Evolutionary conservation across 2,113 vertebrate genomes (phyloP), one percentile per base, ranked within the genome.

Genomic region (Corythoichthys intestinalis): DNA sequence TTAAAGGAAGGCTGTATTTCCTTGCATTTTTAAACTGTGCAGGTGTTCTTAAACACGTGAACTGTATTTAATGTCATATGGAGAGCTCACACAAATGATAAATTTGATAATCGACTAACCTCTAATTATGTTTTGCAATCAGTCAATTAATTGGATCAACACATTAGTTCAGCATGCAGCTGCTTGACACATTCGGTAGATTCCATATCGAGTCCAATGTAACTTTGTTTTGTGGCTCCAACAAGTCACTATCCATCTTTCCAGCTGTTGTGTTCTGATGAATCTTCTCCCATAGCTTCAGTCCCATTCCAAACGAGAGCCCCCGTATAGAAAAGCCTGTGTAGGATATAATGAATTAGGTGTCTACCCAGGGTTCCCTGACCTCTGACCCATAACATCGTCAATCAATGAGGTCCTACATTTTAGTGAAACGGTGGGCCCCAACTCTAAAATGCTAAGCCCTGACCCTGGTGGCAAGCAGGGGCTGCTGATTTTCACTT

Each of bases 321-420:
- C 87, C 90, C 93, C 84, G 76, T 93, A 88, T 89, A 92, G 90
- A 93, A 92, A 93, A 87, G 84, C 75, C 92, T 92, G 86, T 88
- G 91, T 90, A 94, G 94, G 93, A 93, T 95, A 94, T 95, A 96
- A 97, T 97, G 94, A 95, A 98, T 95, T 94, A 95, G 94, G 93
- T 92, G 92, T 94, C 94, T 93, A 93, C 94, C 93, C 93, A 91
- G 94, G 93, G 93, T 93, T 92, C 87, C 71, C 68, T 80, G 93
- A 93, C 94, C 96, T 94, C 90, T 87, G 94, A 88, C 94, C 95
- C 83, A 60, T 88, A 87, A 93, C 93, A 94, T 95, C 95, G 95
- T 98, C 93, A 93, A 98, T 98, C 96, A 98, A 87, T 80, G 86
- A 85, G 86, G 89, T 93, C 92, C 85, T 91, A 90, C 91, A 92